Evolutionary conservation across 2,888 invertebrate genomes (phyloP).

Genomic region (Machimus rusticus): DNA sequence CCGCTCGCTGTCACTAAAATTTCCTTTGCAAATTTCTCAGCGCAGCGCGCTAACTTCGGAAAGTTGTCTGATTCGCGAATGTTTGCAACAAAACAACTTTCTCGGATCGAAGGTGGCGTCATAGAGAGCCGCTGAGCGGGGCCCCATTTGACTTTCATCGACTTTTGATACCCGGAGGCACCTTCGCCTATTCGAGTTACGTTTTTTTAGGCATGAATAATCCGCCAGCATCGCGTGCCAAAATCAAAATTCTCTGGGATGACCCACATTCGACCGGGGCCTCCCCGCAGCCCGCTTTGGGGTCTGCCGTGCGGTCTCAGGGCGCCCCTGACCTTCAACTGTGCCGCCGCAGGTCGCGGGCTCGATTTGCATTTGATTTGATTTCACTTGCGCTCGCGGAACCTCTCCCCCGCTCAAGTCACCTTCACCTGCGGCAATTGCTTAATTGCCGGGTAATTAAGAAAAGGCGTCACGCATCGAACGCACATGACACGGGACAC

Average conservation of each 20-base stretch:
- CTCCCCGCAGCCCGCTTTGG: not conserved
- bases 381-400: not conserved
- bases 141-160: slow-evolving; percentile 7
- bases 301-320: not conserved
- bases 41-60: not conserved
- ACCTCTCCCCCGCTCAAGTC: not conserved
- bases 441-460: slow-evolving; percentile 11
- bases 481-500: not conserved
- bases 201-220: not conserved
- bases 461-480: not conserved
- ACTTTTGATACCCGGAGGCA: not conserved
- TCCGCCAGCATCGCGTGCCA: slow-evolving; percentile 6
- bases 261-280: slow-evolving; percentile 16
- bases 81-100: slow-evolving; percentile 21
- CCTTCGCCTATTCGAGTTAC: not conserved
- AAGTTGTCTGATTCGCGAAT: slow-evolving; percentile 24
- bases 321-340: slow-evolving; percentile 27
- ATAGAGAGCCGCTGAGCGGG: not conserved
- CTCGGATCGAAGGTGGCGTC: slow-evolving; percentile 4
- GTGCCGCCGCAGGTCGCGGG: not conserved
- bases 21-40: slow-evolving; percentile 30
- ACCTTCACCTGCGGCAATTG: not conserved
- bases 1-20: slow-evolving; percentile 22
- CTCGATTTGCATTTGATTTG: not conserved
- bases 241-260: not conserved